A percentile compares a stretch with the other conserved stretches of the same genome.
These are phyloP conservation scores for Fregetta grallaria DNA, from an alignment of 2,113 vertebrate species.

Conservation along the genomic window DNA sequence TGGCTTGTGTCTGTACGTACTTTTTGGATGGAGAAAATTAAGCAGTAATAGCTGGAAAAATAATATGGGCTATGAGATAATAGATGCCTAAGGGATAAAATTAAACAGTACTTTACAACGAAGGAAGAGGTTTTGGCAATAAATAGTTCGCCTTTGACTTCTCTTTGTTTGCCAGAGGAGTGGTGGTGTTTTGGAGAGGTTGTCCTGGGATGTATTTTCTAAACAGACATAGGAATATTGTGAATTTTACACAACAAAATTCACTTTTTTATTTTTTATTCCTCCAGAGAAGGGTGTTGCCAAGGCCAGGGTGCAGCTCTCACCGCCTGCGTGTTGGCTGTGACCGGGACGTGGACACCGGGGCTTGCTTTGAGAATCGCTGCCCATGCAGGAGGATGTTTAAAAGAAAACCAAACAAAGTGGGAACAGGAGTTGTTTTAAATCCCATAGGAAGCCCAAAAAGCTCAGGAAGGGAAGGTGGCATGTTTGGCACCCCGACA, in stretches of 20 bases:
- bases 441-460: not conserved
- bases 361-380: not conserved
- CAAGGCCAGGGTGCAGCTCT: not conserved
- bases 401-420: not conserved
- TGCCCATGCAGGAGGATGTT: not conserved
- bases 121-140: slow-evolving; percentile 55
- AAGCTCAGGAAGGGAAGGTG: not conserved
- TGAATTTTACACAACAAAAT: not conserved
- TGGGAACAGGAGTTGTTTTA: not conserved
- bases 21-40: slow-evolving; percentile 36
- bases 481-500: rapidly evolving
- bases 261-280: not conserved
- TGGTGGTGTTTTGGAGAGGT: not conserved
- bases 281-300: not conserved
- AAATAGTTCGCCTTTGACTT: slow-evolving; percentile 40
- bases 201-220: not conserved
- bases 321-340: rapidly evolving
- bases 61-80: slow-evolving; percentile 55
- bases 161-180: not conserved
- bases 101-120: slow-evolving; percentile 40
- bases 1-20: slow-evolving; percentile 12
- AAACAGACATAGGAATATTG: not conserved
- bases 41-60: slow-evolving; percentile 53
- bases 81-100: slow-evolving; percentile 60
- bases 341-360: not conserved